A percentile compares a stretch with the other conserved stretches of the same genome.
Evolutionary conservation across 1,140 invertebrate species (phyloP).

Genomic region (Philotrypesis tridentata): DNA sequence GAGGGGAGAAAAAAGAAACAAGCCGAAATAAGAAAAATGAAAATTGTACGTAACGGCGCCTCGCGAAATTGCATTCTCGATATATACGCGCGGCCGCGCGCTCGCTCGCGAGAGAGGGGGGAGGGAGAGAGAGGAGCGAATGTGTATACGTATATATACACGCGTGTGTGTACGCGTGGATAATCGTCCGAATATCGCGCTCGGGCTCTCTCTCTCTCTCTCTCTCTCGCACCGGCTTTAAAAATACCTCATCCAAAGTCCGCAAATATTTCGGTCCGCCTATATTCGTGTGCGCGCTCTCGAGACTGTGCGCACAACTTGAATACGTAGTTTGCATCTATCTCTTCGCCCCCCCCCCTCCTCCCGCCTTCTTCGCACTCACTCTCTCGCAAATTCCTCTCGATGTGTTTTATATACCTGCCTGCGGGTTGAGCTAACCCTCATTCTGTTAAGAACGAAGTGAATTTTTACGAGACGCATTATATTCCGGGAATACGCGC

Average conservation of each 20-base stretch:
- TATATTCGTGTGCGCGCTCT: constrained; percentile 1
- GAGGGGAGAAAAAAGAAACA: background rate
- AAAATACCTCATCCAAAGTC: constrained; percentile 26
- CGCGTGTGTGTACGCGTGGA: background rate
- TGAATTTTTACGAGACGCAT: background rate
- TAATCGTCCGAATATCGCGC: constrained; percentile 25
- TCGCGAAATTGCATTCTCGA: constrained; percentile 34
- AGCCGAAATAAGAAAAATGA: background rate
- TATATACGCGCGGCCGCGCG: no score
- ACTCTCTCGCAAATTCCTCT: background rate
- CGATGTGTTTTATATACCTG: constrained; percentile 21
- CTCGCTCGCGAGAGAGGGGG: no score
- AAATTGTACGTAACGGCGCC: background rate
- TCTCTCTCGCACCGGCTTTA: background rate
- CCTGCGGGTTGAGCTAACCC: background rate
- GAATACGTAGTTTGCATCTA: background rate
- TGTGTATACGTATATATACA: no score
- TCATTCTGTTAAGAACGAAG: no score
- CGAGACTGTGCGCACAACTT: background rate
- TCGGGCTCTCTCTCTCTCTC: no score
- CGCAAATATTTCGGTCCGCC: constrained; percentile 1
- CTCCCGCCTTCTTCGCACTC: background rate
- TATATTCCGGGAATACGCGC: constrained; percentile 31
- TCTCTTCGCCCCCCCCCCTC: background rate
- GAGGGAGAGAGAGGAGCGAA: no score